Evolutionary conservation across 1,140 invertebrate genomes (phyloP), one percentile per base, ranked within the genome.

Genomic region (Pectinophora gossypiella): DNA sequence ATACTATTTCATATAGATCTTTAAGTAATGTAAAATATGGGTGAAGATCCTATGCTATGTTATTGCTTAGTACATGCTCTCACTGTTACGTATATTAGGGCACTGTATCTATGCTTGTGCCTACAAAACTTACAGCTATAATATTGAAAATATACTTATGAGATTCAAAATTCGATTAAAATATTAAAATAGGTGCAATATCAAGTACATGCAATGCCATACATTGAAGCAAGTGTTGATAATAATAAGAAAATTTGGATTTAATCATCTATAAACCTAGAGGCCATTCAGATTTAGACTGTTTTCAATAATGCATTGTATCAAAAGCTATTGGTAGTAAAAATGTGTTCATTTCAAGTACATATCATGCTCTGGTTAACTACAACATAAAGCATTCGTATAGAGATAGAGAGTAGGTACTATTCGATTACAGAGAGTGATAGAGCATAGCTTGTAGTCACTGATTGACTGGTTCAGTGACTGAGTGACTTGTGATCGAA

Each of bases 371-470:
- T 70, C 66, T 50, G 45, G 47, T 60, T 55, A 54, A 57, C 61
- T 66, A 70, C 69, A 64, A 75, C 61, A 66, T 54, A 65, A 71
- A 71, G 68, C 70, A 58, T 63, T 71, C 35, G 50, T 50, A 59
- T 32, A 58, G 56, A 16, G 35, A 51, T 13, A 43, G 21, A 19
- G n/a, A n/a, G n/a, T n/a, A n/a, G n/a, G n/a, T 53, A 66, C 68
- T 68, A 69, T 48, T 57, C 70, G 73, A 73, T 69, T 64, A 73
- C 69, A 53, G 48, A 20, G 36, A 40, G 36, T 16, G 12, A 15
- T 16, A 15, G 36, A 40, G 36, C 16, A 16, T n/a, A 9, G 27
- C n/a, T 12, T 32, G 7, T 32, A n/a, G n/a, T n/a, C n/a, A n/a
- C n/a, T n/a, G n/a, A n/a, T n/a, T n/a, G n/a, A n/a, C n/a, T n/a